Evolutionary conservation across 2,888 invertebrate genomes (phyloP).

Genomic region (Drosophila phalerata): DNA sequence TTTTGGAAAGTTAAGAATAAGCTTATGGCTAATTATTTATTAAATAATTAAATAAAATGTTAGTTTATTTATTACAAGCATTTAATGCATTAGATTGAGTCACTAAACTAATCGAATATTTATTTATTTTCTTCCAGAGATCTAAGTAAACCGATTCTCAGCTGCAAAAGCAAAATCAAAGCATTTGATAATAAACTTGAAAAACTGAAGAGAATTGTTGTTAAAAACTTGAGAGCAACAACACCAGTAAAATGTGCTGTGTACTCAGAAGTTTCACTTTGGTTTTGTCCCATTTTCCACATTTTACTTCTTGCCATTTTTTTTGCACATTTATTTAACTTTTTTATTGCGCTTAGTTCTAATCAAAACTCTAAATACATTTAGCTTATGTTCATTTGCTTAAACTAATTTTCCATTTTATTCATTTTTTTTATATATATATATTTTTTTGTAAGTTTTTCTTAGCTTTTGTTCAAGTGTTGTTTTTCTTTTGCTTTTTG

Average conservation of each 20-base stretch:
- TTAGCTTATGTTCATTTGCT: conserved; percentile 68
- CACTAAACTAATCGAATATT: conserved; percentile 61
- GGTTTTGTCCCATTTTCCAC: conserved; percentile 13
- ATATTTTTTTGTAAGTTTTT: conserved; percentile 1
- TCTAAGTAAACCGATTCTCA: conserved; percentile 2
- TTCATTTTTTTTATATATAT: conserved; percentile 26
- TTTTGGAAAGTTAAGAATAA: conserved; percentile 31
- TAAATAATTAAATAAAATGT: conserved; percentile 23
- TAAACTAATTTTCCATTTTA: conserved; percentile 53
- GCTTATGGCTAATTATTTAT: conserved; percentile 57
- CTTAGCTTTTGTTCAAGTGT: conserved; percentile 29
- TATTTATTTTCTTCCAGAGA: conserved; percentile 16
- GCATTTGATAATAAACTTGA: conserved; percentile 8
- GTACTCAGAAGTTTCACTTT: conserved; percentile 34
- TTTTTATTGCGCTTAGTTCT: conserved; percentile 56
- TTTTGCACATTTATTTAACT: conserved; percentile 46
- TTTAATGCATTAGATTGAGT: conserved; percentile 54
- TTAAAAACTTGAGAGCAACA: conserved; percentile 23
- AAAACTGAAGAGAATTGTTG: conserved; percentile 3
- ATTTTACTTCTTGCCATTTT: background rate
- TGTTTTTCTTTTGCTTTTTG: conserved; percentile 29
- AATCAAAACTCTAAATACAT: conserved; percentile 80
- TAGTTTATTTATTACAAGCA: conserved; percentile 65
- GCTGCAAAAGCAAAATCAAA: conserved; percentile 36
- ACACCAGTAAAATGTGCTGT: conserved; percentile 47